Evolutionary conservation across 2,797 vertebrate genomes (phyloP), one percentile per base, ranked within the genome.

Genomic region (Sebastiscus tertius): DNA sequence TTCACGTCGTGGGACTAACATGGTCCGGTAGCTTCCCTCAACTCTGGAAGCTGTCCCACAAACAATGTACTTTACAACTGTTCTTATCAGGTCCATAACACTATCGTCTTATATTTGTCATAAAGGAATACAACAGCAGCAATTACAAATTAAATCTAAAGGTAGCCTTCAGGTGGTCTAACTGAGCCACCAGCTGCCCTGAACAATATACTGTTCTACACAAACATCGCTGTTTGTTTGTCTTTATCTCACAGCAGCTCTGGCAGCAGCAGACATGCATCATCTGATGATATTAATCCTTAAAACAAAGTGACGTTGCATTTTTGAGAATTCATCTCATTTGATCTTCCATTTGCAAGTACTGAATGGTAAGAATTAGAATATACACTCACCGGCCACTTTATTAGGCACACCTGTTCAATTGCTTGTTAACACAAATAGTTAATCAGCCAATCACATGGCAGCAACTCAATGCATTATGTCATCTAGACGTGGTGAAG

Each of bases 311-410:
- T 56, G 66, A 73, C 13, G n/a, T 20, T 1, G 6, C 22, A 7
- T 65, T 63, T 82, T 24, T 72, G 33, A 71, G 34, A 56, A 73
- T 67, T 75, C 12, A 52, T 71, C 42, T 71, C 2, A 79, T 76
- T 80, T 61, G 33, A 55, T 62, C 7, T 31, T 79, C 29, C 34
- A 77, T 75, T 72, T 71, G 42, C 18, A 6, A 85, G 73, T 62
- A 82, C 54, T 61, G 62, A 34, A 58, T 39, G 5, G 24, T 10
- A 29, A 8, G 12, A 81, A 77, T 77, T 29, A 26, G 20, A 81
- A 77, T 77, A 29, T 2, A 27, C 39, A 42, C 39, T 42, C 12
- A 39, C 13, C 36, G 13, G 36, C 36, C 13, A 14, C 13, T 69
- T 33, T 12, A 61, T 75, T 59, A 4, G 12, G 36, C 12, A 5